Conservation (phyloP, 2,113 vertebrate species). For the Pavo muticus region DNA sequence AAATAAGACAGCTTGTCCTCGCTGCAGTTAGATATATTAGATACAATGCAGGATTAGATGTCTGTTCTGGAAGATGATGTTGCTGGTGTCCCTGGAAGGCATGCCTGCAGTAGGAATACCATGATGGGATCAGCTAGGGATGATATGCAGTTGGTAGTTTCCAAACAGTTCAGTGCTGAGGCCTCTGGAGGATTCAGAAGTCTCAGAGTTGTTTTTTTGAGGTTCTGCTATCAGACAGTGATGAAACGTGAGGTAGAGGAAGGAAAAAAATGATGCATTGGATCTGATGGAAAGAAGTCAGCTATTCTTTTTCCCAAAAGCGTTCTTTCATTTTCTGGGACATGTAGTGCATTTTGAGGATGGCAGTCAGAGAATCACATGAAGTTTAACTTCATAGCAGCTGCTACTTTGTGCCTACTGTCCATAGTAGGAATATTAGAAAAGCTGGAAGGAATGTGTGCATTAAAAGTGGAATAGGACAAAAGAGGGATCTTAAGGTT, state of each 20-base stretch:
- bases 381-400: background rate
- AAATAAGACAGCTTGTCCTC: background rate
- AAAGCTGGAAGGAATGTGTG: background rate
- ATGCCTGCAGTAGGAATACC: background rate
- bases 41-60: background rate
- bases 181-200: background rate
- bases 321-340: background rate
- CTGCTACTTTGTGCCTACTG: background rate
- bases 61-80: background rate
- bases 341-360: background rate
- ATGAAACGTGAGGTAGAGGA: background rate
- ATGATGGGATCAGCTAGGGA: background rate
- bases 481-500: background rate
- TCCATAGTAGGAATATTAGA: background rate
- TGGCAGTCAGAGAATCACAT: background rate
- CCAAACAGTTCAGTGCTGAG: background rate
- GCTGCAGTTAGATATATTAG: background rate
- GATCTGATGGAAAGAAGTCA: background rate
- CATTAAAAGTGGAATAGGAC: background rate
- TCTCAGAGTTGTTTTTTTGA: background rate
- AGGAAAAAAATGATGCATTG: background rate
- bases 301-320: background rate
- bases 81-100: background rate
- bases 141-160: background rate
- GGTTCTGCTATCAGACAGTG: conserved; percentile 6